phyloP scores from a whole-genome alignment of 2,113 vertebrate genomes.

The Gyps fulvus region DNA sequence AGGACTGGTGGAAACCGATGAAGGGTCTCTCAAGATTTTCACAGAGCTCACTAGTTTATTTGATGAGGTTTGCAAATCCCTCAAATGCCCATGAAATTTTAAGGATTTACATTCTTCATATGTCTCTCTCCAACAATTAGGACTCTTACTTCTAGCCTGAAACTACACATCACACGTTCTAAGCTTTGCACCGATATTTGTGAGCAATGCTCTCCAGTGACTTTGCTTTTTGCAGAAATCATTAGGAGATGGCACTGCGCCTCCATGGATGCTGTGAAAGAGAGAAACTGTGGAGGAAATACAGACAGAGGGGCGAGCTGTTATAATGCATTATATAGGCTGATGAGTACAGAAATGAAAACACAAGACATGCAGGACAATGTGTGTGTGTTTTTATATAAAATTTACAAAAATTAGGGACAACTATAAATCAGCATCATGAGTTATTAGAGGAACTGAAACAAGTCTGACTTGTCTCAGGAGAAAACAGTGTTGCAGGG shows the following conservation, averaged over 20 bases:
- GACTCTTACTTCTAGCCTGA: background rate
- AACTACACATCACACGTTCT: background rate
- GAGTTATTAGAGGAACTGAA: background rate
- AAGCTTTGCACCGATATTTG: background rate
- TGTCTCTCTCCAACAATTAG: background rate
- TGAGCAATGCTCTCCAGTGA: background rate
- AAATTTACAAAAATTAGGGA: background rate
- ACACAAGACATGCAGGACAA: background rate
- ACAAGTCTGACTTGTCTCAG: background rate
- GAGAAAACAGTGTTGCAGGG: background rate
- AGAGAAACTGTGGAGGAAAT: background rate
- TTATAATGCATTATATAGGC: background rate
- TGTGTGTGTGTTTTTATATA: too few relatives aligned
- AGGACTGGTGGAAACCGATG: background rate
- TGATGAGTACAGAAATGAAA: background rate
- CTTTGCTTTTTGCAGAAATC: background rate
- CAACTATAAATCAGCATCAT: background rate
- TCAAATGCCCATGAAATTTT: background rate
- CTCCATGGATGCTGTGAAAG: background rate
- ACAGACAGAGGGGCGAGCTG: accelerated
- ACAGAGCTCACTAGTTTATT: background rate
- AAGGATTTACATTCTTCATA: background rate
- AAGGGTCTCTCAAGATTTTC: background rate
- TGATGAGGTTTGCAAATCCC: background rate
- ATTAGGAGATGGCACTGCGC: background rate